A percentile compares a stretch with the other conserved stretches of the same genome.
Evolutionary conservation across 37 sponge, comb jelly and placozoan species (phyloP).

Genomic region (Chondrosia reniformis): DNA sequence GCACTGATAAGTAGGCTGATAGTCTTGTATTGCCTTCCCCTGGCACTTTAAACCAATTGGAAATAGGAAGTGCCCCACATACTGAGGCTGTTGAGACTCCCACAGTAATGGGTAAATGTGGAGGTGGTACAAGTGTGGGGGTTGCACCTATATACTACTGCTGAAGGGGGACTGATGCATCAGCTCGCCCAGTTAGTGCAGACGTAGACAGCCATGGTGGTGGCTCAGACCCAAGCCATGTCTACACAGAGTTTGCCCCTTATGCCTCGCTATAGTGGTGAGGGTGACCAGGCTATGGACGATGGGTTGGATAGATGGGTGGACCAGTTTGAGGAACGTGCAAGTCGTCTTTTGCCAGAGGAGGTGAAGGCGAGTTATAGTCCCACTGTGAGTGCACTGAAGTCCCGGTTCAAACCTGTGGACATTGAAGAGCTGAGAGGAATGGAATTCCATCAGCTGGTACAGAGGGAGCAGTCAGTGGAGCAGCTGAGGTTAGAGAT

Average conservation of each 20-base stretch:
- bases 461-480: constrained; percentile 14
- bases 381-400: not conserved
- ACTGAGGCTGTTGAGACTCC: too few species aligned
- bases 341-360: not conserved
- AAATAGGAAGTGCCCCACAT: too few species aligned
- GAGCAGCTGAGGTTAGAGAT: constrained; percentile 20
- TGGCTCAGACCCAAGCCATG: constrained; percentile 3
- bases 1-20: too few species aligned
- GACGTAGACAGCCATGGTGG: too few species aligned
- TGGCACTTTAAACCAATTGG: too few species aligned
- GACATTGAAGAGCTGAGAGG: constrained; percentile 32
- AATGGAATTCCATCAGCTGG: constrained; percentile 20
- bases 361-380: not conserved
- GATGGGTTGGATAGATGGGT: constrained; percentile 16
- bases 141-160: too few species aligned
- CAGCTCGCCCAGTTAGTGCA: too few species aligned
- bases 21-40: too few species aligned
- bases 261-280: not conserved
- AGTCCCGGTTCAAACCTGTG: constrained; percentile 20
- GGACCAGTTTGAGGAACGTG: constrained; percentile 8
- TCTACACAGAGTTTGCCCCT: constrained; percentile 10
- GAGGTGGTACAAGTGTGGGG: too few species aligned
- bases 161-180: too few species aligned
- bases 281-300: not conserved
- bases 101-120: too few species aligned